Conservation (phyloP, 2,888 invertebrate species). For the Xylophagus ater region DNA sequence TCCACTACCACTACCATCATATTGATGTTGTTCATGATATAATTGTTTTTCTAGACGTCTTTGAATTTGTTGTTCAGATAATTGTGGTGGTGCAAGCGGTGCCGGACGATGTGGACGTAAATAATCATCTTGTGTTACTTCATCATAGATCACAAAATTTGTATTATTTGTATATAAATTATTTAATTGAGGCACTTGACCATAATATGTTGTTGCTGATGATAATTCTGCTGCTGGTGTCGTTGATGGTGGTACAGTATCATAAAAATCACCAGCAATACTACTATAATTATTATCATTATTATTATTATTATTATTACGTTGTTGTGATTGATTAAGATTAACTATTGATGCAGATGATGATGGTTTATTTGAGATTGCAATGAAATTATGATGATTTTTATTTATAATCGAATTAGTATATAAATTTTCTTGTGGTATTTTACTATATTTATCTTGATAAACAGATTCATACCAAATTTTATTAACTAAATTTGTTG, state of each 20-base stretch:
- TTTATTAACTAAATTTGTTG: slow-evolving; percentile 39
- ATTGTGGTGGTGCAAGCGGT: slow-evolving; percentile 44
- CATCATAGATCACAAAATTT: slow-evolving; percentile 33
- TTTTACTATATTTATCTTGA: slow-evolving; percentile 23
- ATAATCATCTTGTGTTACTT: slow-evolving; percentile 36
- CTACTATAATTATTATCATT: slow-evolving; percentile 23
- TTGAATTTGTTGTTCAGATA: slow-evolving; percentile 39
- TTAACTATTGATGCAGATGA: slow-evolving; percentile 13
- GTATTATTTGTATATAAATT: slow-evolving; percentile 11
- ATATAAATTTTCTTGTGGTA: slow-evolving; percentile 8
- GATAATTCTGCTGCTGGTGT: too few relatives aligned
- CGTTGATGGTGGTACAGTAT: slow-evolving; percentile 31
- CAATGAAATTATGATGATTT: slow-evolving; percentile 33
- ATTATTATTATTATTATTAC: slow-evolving; percentile 21
- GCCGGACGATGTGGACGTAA: slow-evolving; percentile 50
- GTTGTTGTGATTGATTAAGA: slow-evolving; percentile 7
- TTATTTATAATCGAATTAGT: slow-evolving; percentile 18
- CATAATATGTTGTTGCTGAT: slow-evolving; percentile 35
- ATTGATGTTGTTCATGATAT: slow-evolving; percentile 23
- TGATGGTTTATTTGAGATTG: slow-evolving; percentile 34
- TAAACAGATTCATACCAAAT: slow-evolving; percentile 42
- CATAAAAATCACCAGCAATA: slow-evolving; percentile 29
- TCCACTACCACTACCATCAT: slow-evolving; percentile 24
- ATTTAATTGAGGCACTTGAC: slow-evolving; percentile 27
- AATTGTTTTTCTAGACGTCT: slow-evolving; percentile 35